Evolutionary conservation across 2,797 vertebrate genomes (phyloP).

Genomic region (Amblyopsis hoosieri): DNA sequence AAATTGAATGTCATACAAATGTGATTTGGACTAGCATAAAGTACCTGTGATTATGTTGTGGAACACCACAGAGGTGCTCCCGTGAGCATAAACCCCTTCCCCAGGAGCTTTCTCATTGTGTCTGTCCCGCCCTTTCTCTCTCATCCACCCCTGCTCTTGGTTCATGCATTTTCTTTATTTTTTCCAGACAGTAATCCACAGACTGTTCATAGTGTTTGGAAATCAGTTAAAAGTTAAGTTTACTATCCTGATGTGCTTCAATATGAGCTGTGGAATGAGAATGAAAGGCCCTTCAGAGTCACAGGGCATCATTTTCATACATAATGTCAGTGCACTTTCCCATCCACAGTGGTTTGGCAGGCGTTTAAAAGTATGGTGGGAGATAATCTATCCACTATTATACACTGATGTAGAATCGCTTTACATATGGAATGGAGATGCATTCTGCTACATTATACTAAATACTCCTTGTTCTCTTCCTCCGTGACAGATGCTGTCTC

Average conservation of each 20-base stretch:
- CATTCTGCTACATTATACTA: neutral
- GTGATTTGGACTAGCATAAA: no score
- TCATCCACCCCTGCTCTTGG: no score
- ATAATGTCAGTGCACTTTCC: neutral
- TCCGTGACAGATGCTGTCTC: neutral
- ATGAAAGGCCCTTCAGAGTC: neutral
- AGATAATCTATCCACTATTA: neutral
- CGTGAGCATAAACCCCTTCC: neutral
- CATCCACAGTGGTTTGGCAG: neutral
- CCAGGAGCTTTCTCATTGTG: neutral
- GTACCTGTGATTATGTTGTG: no score
- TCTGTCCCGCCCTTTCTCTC: neutral
- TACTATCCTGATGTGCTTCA: neutral
- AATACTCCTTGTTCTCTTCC: neutral
- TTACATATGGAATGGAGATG: neutral
- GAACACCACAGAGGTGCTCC: neutral
- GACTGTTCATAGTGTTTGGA: neutral
- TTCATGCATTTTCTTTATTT: no score
- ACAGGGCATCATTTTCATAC: neutral
- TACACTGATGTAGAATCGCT: neutral
- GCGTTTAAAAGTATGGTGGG: neutral
- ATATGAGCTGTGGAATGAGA: neutral
- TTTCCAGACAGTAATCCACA: neutral
- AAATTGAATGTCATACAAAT: no score
- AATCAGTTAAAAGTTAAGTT: neutral